Percentiles rank a stretch among this genome's conserved stretches.
These are phyloP conservation scores for Acanthis flammea DNA, from an alignment of 2,797 vertebrate genomes.

Conservation along the genomic window DNA sequence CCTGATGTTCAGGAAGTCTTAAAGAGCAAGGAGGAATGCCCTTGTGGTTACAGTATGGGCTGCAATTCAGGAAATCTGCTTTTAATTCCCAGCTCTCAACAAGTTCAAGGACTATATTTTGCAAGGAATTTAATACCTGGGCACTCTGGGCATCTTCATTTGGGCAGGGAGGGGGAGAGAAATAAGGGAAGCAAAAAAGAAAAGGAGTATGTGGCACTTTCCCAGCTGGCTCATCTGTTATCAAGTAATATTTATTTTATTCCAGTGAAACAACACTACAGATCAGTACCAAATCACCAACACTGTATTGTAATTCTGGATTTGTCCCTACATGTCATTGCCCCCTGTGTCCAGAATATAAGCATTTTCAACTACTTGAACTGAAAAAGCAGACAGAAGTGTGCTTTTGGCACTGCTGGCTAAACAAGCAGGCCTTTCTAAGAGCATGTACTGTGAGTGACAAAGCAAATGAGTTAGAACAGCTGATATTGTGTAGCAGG, in stretches of 20 bases:
- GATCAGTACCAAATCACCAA: background rate
- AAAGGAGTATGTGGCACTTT: background rate
- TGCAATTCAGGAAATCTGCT: background rate
- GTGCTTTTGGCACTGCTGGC: background rate
- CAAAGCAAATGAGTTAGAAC: background rate
- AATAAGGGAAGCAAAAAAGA: background rate
- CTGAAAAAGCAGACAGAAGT: background rate
- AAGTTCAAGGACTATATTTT: background rate
- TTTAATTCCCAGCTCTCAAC: background rate
- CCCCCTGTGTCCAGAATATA: background rate
- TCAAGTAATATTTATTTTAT: background rate
- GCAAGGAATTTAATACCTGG: background rate
- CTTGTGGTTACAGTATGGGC: background rate
- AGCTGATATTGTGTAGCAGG: background rate
- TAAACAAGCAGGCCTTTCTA: background rate
- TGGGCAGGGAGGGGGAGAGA: background rate
- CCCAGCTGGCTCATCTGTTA: background rate
- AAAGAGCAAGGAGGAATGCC: background rate
- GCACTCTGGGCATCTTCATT: background rate
- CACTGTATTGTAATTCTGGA: background rate
- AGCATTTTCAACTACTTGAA: background rate
- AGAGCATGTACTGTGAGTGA: background rate
- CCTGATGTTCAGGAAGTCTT: background rate
- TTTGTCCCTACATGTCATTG: background rate
- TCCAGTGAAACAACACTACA: background rate